Base-by-base conservation (phyloP, 2,797 vertebrate species). In the Helarctos malayanus region DNA sequence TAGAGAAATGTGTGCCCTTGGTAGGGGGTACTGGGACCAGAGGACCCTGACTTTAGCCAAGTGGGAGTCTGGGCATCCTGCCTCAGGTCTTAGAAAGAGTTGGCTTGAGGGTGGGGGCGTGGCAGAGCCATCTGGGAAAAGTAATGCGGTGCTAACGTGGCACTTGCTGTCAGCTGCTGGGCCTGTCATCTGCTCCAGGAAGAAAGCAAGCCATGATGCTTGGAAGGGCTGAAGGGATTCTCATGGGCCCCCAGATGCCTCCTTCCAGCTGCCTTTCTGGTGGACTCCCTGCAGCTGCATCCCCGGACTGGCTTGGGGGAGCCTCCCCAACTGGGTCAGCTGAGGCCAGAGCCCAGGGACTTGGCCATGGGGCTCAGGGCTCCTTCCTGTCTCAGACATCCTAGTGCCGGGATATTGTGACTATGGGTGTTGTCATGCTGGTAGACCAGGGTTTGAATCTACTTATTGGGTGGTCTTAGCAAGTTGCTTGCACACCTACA, bases 91-190 rank as follows among this genome's bases (percentile, higher is more conserved):
- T 35, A 27, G 56, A 18, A 79, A 61, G 63, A 71, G 32, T 8
- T 47, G 49, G 47, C 84, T 47, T 59, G 14, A 75, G 79, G 35
- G 0, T 5, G 38, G 27, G 80, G 81, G 47, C 71, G 65, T 57
- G 82, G 83, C 91, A 57, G 27, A 79, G 41, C 57, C 87, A 87
- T 83, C 91, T 84, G 75, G 95, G 91, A 91, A 81, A 35, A 6
- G 9, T 57, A 25, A 90, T 8, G 47, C 1, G 0, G 35, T 0
- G 9, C 89, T 83, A 83, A 95, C 41, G 21, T 93, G 95, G 94
- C 85, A 61, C 93, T 97, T 86, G 69, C 94, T 80, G 49, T 89
- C 93, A 87, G 68, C 93, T 81, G 59, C 73, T 12, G 25, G 93
- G 86, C 49, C 84, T 93, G 56, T 78, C 63, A 1, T 92, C 92